Evolutionary conservation across 2,113 vertebrate species (phyloP).

Genomic region (Brevimyrus niger): DNA sequence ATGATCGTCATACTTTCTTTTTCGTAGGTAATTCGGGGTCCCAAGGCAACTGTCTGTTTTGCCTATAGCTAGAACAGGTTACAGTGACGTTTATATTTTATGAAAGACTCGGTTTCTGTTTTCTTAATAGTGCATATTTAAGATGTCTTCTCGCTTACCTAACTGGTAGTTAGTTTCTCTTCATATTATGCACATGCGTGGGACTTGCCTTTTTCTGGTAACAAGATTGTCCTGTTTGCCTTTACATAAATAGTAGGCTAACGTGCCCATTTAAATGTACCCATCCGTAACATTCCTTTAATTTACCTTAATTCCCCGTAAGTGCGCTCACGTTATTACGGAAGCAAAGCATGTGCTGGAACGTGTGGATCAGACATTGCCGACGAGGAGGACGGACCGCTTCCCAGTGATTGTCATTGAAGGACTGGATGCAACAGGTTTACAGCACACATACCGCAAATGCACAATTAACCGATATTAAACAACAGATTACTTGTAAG

Average conservation of each 20-base stretch:
- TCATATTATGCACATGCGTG: not conserved
- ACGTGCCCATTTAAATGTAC: not conserved
- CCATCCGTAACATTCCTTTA: not conserved
- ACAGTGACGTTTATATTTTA: not conserved
- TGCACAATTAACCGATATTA: constrained; percentile 20
- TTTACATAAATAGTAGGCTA: not conserved
- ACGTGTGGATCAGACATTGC: constrained; percentile 52
- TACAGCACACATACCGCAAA: constrained; percentile 22
- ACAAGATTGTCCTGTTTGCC: not conserved
- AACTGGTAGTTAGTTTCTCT: not conserved
- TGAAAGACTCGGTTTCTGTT: not conserved
- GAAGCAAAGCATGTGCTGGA: constrained; percentile 67
- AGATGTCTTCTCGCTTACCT: not conserved
- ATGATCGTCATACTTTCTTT: not conserved
- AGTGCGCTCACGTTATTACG: constrained; percentile 73
- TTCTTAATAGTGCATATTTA: not conserved
- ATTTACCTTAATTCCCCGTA: constrained; percentile 33
- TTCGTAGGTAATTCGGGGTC: not conserved
- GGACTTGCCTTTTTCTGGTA: not conserved
- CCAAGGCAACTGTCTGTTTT: not conserved
- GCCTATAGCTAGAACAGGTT: too few relatives aligned
- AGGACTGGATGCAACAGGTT: constrained; percentile 90
- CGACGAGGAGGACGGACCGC: constrained; percentile 49
- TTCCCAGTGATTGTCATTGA: constrained; percentile 82
- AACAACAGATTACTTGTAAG: constrained; percentile 14